Evolutionary conservation across 2,797 vertebrate species (phyloP), one percentile per base, ranked within the genome.

Genomic region (Onychomys leucogaster): DNA sequence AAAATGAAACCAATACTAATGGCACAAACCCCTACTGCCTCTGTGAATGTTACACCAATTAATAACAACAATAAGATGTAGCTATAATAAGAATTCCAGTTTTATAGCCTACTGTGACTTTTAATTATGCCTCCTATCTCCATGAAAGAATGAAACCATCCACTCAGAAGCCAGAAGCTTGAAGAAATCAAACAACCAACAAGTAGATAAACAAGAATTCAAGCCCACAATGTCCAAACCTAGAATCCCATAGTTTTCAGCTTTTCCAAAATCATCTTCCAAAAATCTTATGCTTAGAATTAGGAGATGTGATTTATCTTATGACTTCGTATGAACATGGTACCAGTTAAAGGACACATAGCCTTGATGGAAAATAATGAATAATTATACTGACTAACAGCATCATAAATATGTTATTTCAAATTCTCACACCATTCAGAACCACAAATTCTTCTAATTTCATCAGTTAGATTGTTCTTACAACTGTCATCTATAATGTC

Each of bases 131-230:
- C 71, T 41, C 81, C 0, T 69, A 71, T 75, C 21, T 52, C 29
- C 37, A 61, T 52, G 61, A 65, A 97, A 95, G 27, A 93, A 90
- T 23, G 11, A 97, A 82, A 95, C 17, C 77, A 85, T 94, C 59
- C 13, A 57, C 55, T 90, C 6, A 49, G 32, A 59, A 93, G 90
- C 84, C n/a, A 77, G 43, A 27, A 27, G 76, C 16, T 49, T 49
- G 17, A 75, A 29, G 43, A 91, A 95, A 90, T 84, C 4, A 84
- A n/a, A 90, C 4, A 82, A 59, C 29, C 43, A 81, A 23, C 19
- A 71, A 67, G 9, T 46, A 93, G 59, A n/a, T 78, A 37, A 81
- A 25, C 3, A 82, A 96, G 49, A 17, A 69, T 77, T 95, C 43
- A 94, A 19, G 85, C 6, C 12, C 7, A 73, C 0, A 59, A 10